phyloP scores from a whole-genome alignment of 2,888 invertebrate species.

The Nematopogon swammerdamellus region DNA sequence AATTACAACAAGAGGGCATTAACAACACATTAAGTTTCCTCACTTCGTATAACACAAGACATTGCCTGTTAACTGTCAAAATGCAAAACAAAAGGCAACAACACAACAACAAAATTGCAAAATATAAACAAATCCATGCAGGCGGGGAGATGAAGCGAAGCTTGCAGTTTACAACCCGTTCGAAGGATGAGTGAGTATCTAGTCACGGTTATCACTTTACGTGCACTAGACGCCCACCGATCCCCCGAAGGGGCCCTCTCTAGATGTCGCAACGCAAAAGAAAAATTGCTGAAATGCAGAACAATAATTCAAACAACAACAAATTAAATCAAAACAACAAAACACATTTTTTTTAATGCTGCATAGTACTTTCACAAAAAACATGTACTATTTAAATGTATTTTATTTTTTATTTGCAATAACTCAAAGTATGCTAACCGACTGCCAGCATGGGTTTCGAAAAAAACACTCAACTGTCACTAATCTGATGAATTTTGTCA shows the following conservation, averaged over 20 bases:
- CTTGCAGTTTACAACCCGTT: constrained; percentile 14
- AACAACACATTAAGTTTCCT: not conserved
- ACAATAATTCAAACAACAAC: constrained; percentile 11
- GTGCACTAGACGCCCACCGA: constrained; percentile 58
- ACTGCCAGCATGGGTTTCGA: too few species aligned
- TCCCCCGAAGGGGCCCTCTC: constrained; percentile 29
- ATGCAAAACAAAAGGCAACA: constrained; percentile 11
- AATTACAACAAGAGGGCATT: too few species aligned
- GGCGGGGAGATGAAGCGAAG: constrained; percentile 25
- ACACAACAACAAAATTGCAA: not conserved
- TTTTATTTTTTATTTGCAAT: too few species aligned
- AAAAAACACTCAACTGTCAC: too few species aligned
- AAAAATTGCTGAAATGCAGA: constrained; percentile 16
- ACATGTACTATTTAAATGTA: too few species aligned
- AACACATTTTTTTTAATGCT: too few species aligned
- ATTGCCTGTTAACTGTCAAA: not conserved
- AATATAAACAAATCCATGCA: constrained; percentile 12
- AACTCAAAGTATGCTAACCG: too few species aligned
- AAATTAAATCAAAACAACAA: constrained; percentile 13
- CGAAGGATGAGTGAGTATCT: constrained; percentile 66
- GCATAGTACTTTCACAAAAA: too few species aligned
- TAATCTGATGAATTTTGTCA: too few species aligned
- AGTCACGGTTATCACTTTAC: constrained; percentile 51
- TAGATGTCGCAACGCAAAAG: constrained; percentile 7
- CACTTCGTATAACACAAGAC: not conserved